A percentile compares a stretch with the other conserved stretches of the same genome.
Evolutionary conservation across 1,140 invertebrate genomes (phyloP).

Genomic region (Cotesia glomerata): DNA sequence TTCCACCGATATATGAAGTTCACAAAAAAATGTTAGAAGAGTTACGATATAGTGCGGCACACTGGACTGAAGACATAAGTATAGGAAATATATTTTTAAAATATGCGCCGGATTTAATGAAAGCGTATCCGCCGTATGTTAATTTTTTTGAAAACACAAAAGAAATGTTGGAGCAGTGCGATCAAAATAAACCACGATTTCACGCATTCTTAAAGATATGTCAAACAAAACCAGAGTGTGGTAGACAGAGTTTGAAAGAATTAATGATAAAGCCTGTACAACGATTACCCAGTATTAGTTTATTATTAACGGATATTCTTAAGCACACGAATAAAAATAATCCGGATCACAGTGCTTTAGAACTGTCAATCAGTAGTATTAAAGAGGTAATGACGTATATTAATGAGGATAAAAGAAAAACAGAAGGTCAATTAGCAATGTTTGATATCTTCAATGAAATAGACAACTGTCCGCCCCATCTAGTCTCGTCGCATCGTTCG

Average conservation of each 20-base stretch:
- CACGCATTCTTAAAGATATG: conserved; percentile 98
- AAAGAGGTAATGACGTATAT: conserved; percentile 95
- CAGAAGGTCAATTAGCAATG: conserved; percentile 92
- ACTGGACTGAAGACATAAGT: conserved; percentile 85
- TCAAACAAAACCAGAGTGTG: conserved; percentile 91
- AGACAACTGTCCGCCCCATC: conserved; percentile 92
- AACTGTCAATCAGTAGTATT: conserved; percentile 84
- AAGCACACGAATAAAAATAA: conserved; percentile 89
- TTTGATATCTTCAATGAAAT: conserved; percentile 98
- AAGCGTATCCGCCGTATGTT: conserved; percentile 96
- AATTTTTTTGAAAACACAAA: conserved; percentile 98
- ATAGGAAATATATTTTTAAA: conserved; percentile 89
- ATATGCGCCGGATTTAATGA: conserved; percentile 81
- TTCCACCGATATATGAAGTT: conserved; percentile 91
- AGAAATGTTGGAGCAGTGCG: conserved; percentile 88
- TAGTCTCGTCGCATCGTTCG: conserved; percentile 89
- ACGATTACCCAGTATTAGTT: conserved; percentile 91
- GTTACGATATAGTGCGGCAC: conserved; percentile 70
- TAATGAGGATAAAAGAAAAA: conserved; percentile 96
- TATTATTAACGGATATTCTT: conserved; percentile 91
- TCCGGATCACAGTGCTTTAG: conserved; percentile 82
- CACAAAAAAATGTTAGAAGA: conserved; percentile 86
- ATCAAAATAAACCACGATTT: conserved; percentile 91
- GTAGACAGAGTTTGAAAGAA: conserved; percentile 91
- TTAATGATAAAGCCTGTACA: conserved; percentile 96